Conservation (phyloP, 2,888 invertebrate species). For the Aphrophora alni region DNA sequence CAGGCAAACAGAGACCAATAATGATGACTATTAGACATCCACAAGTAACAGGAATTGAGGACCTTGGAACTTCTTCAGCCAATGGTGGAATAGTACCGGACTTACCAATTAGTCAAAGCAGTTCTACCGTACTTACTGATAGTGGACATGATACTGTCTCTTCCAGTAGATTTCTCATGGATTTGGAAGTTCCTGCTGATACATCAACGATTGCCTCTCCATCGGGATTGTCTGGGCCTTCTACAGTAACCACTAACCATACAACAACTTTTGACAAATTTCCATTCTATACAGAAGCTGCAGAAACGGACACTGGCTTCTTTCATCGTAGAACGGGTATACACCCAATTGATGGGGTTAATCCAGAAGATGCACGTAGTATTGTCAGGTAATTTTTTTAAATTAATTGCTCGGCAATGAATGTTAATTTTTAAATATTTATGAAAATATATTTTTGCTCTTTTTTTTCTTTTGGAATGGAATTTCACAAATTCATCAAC, state of each 20-base stretch:
- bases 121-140: not conserved
- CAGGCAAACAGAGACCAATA: conserved; percentile 80
- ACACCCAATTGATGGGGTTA: conserved; percentile 54
- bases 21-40: conserved; percentile 62
- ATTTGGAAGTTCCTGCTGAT: not conserved
- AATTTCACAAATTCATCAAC: too few species aligned
- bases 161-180: not conserved
- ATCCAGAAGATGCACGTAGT: conserved; percentile 55
- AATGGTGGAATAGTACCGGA: not conserved
- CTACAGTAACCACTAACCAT: too few species aligned
- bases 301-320: conserved; percentile 16
- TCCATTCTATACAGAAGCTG: not conserved
- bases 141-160: not conserved
- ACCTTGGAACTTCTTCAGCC: not conserved
- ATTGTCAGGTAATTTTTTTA: conserved; percentile 55
- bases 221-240: not conserved
- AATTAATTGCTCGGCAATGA: too few species aligned
- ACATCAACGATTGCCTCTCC: not conserved
- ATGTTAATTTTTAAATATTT: conserved; percentile 3
- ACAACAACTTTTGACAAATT: not conserved
- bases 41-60: not conserved
- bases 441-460: not conserved
- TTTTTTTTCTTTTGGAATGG: conserved; percentile 18
- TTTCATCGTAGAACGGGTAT: conserved; percentile 24
- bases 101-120: not conserved